These are phyloP conservation scores for Furcula furcula DNA, from an alignment of 2,888 invertebrate species.

Conservation along the genomic window DNA sequence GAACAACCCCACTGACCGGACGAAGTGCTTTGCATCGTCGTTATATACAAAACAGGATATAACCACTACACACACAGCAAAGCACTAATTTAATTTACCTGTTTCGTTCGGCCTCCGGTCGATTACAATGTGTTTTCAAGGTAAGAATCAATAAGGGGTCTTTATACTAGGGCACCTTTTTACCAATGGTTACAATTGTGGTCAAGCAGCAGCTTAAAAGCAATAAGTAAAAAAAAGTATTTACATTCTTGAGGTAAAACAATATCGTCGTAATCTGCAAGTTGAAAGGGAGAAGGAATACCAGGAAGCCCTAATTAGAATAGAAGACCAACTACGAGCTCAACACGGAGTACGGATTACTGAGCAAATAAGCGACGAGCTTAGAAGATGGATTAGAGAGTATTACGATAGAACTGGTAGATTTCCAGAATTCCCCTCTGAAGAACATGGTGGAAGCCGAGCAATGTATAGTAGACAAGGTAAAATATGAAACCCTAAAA, in stretches of 20 bases:
- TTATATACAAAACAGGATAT: too few species aligned
- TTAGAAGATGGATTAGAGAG: slow-evolving; percentile 92
- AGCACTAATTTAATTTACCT: too few species aligned
- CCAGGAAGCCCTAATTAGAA: slow-evolving; percentile 83
- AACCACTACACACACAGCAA: too few species aligned
- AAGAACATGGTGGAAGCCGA: slow-evolving; percentile 94
- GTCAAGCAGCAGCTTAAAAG: too few species aligned
- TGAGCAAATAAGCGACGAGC: slow-evolving; percentile 93
- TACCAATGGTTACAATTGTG: too few species aligned
- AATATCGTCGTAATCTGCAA: slow-evolving; percentile 85
- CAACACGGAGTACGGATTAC: slow-evolving; percentile 89
- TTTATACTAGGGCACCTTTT: too few species aligned
- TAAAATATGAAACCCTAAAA: slow-evolving; percentile 25
- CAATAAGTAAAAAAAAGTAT: too few species aligned
- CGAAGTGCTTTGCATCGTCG: too few species aligned
- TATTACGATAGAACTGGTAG: slow-evolving; percentile 91
- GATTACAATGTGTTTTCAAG: too few species aligned
- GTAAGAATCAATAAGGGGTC: too few species aligned
- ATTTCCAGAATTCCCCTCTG: slow-evolving; percentile 95
- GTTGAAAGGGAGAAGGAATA: slow-evolving; percentile 85
- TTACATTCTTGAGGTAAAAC: slow-evolving; percentile 57
- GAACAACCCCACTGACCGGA: too few species aligned
- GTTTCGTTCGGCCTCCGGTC: too few species aligned
- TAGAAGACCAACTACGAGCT: slow-evolving; percentile 84
- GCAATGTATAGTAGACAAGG: slow-evolving; percentile 91